Base-by-base conservation (phyloP, 2,113 vertebrate genomes). In the Cettia cetti region DNA sequence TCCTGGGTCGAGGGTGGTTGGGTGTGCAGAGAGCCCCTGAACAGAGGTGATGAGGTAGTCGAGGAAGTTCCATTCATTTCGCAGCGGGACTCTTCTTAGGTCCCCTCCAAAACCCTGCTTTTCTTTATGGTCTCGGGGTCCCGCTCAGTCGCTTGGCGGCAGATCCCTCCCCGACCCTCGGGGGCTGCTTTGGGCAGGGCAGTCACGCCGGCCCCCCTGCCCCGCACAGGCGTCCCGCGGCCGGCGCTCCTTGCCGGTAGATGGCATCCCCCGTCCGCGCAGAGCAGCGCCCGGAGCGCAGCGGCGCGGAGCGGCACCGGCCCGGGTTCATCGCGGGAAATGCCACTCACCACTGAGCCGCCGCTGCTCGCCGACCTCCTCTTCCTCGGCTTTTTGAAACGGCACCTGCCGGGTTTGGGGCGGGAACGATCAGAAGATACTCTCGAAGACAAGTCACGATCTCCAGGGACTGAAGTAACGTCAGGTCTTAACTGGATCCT, bases 41-140 rank as follows among this genome's bases (percentile, higher is more conserved):
- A 5, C 0, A 0, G 31, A 10, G 2, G 2, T 23, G 18, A 15
- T 6, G 31, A 49, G 13, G 8, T 33, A 7, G 10, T 18, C 1
- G 15, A 18, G 10, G 42, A 49, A 35, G 22, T 69, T 86, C n/a
- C 50, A 47, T 17, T 26, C 35, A 20, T 63, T 31, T 44, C 47
- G 1, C 8, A 3, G 11, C 17, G 11, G 1, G 4, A 1, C 3
- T 26, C 7, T 83, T 79, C 33, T 70, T 39, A 20, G 31, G 10
- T 23, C 4, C 14, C 19, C 21, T 26, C 6, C 22, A 20, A n/a
- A 80, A 45, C 7, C 13, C 23, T 24, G 42, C 15, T 47, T 45
- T 59, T 54, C 33, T 18, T 81, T n/a, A 10, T 15, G 3, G 6
- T 47, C 8, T 47, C 14, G 13, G 7, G 1, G 17, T 44, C 10